Conservation (phyloP, 2,113 vertebrate genomes). For the Cettia cetti region DNA sequence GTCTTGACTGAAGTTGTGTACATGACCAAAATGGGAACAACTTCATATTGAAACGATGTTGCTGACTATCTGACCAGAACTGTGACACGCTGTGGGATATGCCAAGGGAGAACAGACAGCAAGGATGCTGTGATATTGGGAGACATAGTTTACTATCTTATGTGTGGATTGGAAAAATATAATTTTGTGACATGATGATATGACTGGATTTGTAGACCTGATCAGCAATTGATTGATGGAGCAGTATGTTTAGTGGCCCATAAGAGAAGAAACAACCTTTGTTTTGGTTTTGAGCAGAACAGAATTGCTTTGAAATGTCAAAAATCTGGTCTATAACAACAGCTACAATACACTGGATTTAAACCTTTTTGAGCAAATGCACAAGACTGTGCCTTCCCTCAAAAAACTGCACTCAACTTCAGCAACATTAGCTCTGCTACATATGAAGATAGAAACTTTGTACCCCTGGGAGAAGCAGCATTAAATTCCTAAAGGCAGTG, state of each 20-base stretch:
- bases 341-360: not conserved
- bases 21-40: not conserved
- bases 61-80: not conserved
- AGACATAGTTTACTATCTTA: not conserved
- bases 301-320: not conserved
- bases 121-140: not conserved
- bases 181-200: not conserved
- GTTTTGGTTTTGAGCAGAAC: not conserved
- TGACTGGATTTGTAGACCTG: not conserved
- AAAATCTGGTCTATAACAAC: not conserved
- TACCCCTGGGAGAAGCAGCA: not conserved
- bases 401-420: not conserved
- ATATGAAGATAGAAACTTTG: not conserved
- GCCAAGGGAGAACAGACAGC: not conserved
- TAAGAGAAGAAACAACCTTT: not conserved
- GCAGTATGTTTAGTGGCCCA: not conserved
- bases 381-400: rapidly evolving
- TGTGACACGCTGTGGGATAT: not conserved
- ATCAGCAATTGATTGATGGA: not conserved
- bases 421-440: not conserved
- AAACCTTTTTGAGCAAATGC: not conserved
- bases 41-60: not conserved
- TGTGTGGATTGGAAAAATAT: not conserved
- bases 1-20: not conserved
- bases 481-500: not conserved